phyloP scores from a whole-genome alignment of 2,888 invertebrate genomes.

The Macrophya annulata region DNA sequence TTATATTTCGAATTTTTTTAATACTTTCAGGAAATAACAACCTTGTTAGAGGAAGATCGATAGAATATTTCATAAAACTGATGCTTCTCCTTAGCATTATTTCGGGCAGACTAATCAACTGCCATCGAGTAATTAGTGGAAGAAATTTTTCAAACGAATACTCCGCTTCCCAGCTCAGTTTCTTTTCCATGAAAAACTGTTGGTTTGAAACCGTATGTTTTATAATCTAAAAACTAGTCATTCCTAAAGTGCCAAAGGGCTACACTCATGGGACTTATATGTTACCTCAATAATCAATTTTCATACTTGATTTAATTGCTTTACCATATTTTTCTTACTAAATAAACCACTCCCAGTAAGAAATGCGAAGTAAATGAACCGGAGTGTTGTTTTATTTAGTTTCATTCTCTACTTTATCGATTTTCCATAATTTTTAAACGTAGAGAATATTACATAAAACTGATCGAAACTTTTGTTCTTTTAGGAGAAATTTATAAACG shows the following conservation, averaged over 20 bases:
- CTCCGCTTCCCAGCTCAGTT: slow-evolving; percentile 88
- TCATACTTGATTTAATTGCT: background rate
- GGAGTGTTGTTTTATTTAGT: background rate
- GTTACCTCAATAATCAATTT: background rate
- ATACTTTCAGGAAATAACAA: slow-evolving; percentile 81
- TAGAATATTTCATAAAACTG: slow-evolving; percentile 38
- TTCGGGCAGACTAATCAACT: slow-evolving; percentile 81
- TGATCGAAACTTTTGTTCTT: too few relatives aligned
- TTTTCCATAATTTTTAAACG: slow-evolving; percentile 6
- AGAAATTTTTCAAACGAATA: slow-evolving; percentile 90
- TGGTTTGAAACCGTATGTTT: background rate
- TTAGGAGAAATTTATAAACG: background rate
- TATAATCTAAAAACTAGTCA: background rate
- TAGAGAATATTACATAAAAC: too few relatives aligned
- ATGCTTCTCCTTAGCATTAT: slow-evolving; percentile 64
- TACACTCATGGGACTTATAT: background rate
- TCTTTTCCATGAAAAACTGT: slow-evolving; percentile 85
- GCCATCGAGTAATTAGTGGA: slow-evolving; percentile 90
- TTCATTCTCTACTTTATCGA: background rate
- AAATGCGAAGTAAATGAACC: background rate
- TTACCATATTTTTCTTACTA: background rate
- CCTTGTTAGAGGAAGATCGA: slow-evolving; percentile 62
- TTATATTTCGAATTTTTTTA: slow-evolving; percentile 82
- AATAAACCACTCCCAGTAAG: background rate
- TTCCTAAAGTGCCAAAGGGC: background rate